Percentiles rank a stretch among this genome's conserved stretches.
Conservation (phyloP, 2,797 vertebrate genomes). For the Syncerus caffer region DNA sequence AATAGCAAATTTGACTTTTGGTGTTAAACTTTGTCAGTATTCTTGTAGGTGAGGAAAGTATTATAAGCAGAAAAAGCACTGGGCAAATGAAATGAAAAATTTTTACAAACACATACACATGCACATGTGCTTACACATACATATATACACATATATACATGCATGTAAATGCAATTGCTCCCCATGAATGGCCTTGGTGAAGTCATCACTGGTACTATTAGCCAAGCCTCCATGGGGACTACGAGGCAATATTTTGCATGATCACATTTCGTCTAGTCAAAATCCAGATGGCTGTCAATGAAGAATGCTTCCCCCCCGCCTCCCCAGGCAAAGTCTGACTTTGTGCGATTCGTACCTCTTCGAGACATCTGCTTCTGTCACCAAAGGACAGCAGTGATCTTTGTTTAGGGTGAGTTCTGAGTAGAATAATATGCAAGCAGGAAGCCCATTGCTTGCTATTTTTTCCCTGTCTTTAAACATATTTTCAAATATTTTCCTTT, state of each 20-base stretch:
- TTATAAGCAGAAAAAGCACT: not conserved
- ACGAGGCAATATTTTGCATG: not conserved
- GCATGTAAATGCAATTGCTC: not conserved
- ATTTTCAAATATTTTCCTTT: not conserved
- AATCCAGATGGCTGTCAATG: not conserved
- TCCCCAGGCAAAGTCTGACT: not conserved
- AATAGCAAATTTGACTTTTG: not conserved
- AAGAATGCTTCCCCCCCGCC: not conserved
- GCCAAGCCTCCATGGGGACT: not conserved
- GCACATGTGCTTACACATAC: not conserved
- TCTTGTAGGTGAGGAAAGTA: not conserved
- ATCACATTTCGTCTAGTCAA: not conserved
- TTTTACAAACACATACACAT: not conserved
- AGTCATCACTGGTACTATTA: not conserved
- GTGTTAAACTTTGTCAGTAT: not conserved
- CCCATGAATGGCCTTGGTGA: not conserved
- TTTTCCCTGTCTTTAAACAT: not conserved
- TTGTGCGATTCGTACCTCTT: not conserved
- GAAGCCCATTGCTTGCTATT: not conserved
- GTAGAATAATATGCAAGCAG: not conserved
- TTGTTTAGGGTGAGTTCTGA: not conserved
- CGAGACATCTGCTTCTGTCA: conserved; percentile 18
- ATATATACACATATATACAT: not conserved
- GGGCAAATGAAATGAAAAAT: not conserved
- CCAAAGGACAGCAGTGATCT: not conserved